phyloP scores from a whole-genome alignment of 2,888 invertebrate genomes.

The Dynastes grantii region DNA sequence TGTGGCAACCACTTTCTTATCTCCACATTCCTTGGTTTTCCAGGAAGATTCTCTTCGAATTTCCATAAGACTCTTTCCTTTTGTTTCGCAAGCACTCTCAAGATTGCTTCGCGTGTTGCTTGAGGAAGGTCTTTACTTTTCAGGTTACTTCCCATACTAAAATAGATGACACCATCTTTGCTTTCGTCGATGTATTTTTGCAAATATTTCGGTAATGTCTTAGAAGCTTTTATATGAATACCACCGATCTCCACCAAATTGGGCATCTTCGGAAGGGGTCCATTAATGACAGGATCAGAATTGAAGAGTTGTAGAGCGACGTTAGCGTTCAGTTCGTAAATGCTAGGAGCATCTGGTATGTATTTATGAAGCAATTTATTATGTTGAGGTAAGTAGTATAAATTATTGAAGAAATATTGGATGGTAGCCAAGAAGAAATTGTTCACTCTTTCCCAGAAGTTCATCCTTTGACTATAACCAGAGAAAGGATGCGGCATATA shows the following conservation, averaged over 20 bases:
- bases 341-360: constrained; percentile 60
- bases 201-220: constrained; percentile 69
- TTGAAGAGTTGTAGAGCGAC: constrained; percentile 62
- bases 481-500: constrained; percentile 71
- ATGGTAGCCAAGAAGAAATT: constrained; percentile 70
- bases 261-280: constrained; percentile 72
- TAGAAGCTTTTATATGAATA: constrained; percentile 66
- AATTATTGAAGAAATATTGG: constrained; percentile 59
- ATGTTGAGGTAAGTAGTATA: constrained; percentile 59
- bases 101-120: constrained; percentile 72
- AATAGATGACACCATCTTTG: constrained; percentile 73
- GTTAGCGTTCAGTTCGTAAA: constrained; percentile 60
- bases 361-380: constrained; percentile 59
- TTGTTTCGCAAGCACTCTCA: constrained; percentile 74
- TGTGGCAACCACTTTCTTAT: constrained; percentile 70
- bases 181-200: constrained; percentile 72
- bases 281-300: constrained; percentile 72
- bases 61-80: constrained; percentile 74
- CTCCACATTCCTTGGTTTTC: constrained; percentile 68
- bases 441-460: constrained; percentile 72
- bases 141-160: constrained; percentile 77
- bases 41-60: constrained; percentile 70
- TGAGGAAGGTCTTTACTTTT: constrained; percentile 73
- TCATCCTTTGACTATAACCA: constrained; percentile 68
- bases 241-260: constrained; percentile 76